phyloP scores from a whole-genome alignment of 1,140 invertebrate genomes.

The Drosophila jambulina region DNA sequence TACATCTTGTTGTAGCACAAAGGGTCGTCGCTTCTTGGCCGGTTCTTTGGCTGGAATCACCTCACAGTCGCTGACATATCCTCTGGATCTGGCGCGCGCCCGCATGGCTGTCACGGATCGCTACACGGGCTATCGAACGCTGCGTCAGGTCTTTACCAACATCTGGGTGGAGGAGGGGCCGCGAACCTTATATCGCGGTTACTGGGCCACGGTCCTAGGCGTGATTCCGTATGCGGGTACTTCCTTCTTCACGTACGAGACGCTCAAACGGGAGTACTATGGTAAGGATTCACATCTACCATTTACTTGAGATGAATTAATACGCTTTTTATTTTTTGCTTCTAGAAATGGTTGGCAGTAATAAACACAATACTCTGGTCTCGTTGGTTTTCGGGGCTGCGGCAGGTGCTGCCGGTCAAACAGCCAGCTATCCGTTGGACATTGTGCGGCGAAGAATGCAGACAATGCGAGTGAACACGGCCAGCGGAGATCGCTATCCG shows the following conservation, averaged over 20 bases:
- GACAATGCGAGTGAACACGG: constrained; percentile 73
- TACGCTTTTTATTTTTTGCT: background rate
- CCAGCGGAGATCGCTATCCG: constrained; percentile 46
- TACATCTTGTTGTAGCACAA: constrained; percentile 56
- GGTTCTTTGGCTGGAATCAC: constrained; percentile 97
- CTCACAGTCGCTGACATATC: constrained; percentile 97
- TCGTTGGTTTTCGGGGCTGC: constrained; percentile 94
- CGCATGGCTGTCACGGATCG: constrained; percentile 97
- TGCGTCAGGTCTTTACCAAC: constrained; percentile 91
- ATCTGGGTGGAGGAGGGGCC: constrained; percentile 94
- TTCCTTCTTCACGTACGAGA: constrained; percentile 99
- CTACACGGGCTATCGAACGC: constrained; percentile 86
- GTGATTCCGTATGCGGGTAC: constrained; percentile 98
- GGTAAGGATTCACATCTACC: constrained; percentile 86
- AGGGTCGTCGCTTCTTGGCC: constrained; percentile 90
- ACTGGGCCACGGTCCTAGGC: constrained; percentile 95
- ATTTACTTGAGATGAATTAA: background rate
- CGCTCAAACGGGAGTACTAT: constrained; percentile 92
- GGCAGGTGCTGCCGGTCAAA: constrained; percentile 97
- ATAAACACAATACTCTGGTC: constrained; percentile 87
- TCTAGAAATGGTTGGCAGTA: constrained; percentile 78
- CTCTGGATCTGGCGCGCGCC: constrained; percentile 98
- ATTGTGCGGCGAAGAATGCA: constrained; percentile 84
- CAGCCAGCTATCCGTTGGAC: constrained; percentile 94
- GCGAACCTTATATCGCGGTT: constrained; percentile 93